These are phyloP conservation scores for Temnothorax curvispinosus DNA, from an alignment of 1,140 invertebrate genomes.

Conservation along the genomic window DNA sequence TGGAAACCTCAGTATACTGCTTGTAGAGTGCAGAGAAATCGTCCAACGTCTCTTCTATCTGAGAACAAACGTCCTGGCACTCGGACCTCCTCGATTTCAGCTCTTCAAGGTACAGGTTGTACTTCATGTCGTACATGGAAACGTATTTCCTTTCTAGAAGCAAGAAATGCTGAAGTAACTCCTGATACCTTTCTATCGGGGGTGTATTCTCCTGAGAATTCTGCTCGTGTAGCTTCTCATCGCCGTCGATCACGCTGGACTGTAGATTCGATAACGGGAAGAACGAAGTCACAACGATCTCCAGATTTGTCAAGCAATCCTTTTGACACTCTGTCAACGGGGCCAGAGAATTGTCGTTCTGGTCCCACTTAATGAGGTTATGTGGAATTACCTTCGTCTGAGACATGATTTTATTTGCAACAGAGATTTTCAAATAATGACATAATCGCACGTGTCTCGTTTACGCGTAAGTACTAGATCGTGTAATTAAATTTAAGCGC, in stretches of 20 bases:
- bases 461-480: neutral
- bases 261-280: constrained; percentile 77
- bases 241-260: constrained; percentile 79
- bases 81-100: constrained; percentile 89
- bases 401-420: constrained; percentile 66
- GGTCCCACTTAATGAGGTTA: constrained; percentile 93
- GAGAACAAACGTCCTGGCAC: constrained; percentile 88
- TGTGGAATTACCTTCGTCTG: constrained; percentile 85
- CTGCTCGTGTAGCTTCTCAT: neutral
- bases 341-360: constrained; percentile 90
- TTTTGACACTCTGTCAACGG: constrained; percentile 91
- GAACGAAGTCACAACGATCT: constrained; percentile 85
- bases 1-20: constrained; percentile 94
- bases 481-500: neutral
- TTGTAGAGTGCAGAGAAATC: constrained; percentile 90
- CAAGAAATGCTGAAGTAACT: constrained; percentile 89
- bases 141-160: constrained; percentile 88
- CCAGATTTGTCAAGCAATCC: constrained; percentile 88
- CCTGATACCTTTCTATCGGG: constrained; percentile 85
- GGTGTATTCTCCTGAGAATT: constrained; percentile 79
- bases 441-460: neutral
- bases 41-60: constrained; percentile 91
- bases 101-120: constrained; percentile 90
- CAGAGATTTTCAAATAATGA: neutral
- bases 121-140: constrained; percentile 88